Evolutionary conservation across 2,888 invertebrate genomes (phyloP).

Genomic region (Torymus aiolomorphi): DNA sequence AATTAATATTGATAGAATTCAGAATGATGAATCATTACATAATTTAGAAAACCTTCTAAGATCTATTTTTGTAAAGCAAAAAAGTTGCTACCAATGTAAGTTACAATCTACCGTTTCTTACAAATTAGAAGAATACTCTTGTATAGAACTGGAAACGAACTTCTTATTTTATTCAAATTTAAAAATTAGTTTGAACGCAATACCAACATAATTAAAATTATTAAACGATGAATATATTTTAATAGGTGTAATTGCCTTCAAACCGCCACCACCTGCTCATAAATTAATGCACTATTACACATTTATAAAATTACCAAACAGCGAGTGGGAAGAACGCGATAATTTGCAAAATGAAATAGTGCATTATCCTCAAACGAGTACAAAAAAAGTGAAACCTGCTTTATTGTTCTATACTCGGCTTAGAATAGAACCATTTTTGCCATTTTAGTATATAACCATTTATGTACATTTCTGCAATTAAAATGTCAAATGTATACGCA

Average conservation of each 20-base stretch:
- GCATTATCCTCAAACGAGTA: background rate
- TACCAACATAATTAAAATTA: background rate
- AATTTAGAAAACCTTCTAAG: background rate
- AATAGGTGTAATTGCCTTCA: background rate
- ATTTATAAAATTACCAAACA: background rate
- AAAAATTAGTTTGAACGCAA: background rate
- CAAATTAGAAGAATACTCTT: background rate
- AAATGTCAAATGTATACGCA: too few species aligned
- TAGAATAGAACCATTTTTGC: too few species aligned
- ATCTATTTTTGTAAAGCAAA: background rate
- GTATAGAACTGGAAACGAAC: background rate
- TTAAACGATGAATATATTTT: background rate
- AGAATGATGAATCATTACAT: background rate
- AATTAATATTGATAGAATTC: background rate
- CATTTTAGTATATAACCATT: too few species aligned
- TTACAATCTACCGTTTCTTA: background rate
- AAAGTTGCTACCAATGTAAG: background rate
- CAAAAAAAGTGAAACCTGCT: background rate
- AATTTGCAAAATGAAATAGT: background rate
- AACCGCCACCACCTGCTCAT: background rate
- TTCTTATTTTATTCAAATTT: too few species aligned
- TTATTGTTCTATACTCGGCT: background rate
- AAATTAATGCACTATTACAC: background rate
- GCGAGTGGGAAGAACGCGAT: background rate
- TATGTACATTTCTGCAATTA: too few species aligned